Evolutionary conservation across 1,140 invertebrate species (phyloP).

Genomic region (Leptoteleia sp.): DNA sequence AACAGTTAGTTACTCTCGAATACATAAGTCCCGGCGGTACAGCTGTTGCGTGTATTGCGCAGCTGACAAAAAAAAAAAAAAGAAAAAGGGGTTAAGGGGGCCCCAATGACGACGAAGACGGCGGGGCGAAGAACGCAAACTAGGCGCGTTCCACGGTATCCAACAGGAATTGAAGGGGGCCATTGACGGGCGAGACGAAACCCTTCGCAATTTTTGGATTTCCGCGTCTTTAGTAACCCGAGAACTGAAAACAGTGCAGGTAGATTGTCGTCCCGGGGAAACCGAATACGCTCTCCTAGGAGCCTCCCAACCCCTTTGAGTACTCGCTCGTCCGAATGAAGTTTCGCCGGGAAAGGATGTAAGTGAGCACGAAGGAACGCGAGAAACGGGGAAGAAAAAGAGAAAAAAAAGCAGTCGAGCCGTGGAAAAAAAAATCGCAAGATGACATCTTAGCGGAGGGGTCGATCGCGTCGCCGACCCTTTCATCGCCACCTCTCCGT

Average conservation of each 20-base stretch:
- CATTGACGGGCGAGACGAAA: constrained; percentile 55
- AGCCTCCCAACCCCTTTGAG: constrained; percentile 74
- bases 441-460: constrained; percentile 74
- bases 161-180: constrained; percentile 57
- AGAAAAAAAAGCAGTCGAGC: constrained; percentile 39
- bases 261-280: constrained; percentile 71
- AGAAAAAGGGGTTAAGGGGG: constrained; percentile 80
- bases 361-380: constrained; percentile 37
- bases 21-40: constrained; percentile 70
- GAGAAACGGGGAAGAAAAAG: constrained; percentile 44
- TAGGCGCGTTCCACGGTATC: constrained; percentile 65
- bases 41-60: constrained; percentile 77
- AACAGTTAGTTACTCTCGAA: constrained; percentile 66
- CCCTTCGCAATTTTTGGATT: constrained; percentile 80
- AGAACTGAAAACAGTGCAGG: constrained; percentile 78
- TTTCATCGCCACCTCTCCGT: constrained; percentile 51
- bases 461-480: constrained; percentile 53
- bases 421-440: constrained; percentile 73
- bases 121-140: constrained; percentile 62
- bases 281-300: constrained; percentile 63
- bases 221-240: constrained; percentile 80
- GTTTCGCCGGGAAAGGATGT: constrained; percentile 52
- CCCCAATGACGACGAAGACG: constrained; percentile 68
- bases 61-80: too few relatives aligned
- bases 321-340: constrained; percentile 58